Evolutionary conservation across 1,140 invertebrate genomes (phyloP).

Genomic region (Charaxes varanes): DNA sequence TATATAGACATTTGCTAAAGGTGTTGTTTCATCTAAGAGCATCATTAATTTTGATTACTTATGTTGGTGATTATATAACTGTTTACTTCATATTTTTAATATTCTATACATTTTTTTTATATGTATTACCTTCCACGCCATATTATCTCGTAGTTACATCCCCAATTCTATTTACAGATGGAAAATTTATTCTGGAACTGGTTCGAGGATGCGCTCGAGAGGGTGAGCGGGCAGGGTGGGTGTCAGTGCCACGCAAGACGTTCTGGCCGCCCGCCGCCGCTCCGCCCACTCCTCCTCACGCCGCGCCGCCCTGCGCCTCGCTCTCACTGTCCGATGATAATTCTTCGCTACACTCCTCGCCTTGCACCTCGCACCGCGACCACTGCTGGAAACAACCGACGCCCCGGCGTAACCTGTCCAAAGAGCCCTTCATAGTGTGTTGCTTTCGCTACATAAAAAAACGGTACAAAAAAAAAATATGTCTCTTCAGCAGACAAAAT

Average conservation of each 20-base stretch:
- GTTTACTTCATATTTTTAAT: too few species aligned
- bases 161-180: conserved; percentile 85
- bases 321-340: conserved; percentile 88
- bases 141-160: too few species aligned
- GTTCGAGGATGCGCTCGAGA: conserved; percentile 85
- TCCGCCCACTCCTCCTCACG: conserved; percentile 74
- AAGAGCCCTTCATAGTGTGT: too few species aligned
- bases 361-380: conserved; percentile 84
- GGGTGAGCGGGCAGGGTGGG: conserved; percentile 87
- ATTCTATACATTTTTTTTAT: too few species aligned
- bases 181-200: conserved; percentile 90
- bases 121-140: too few species aligned
- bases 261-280: conserved; percentile 85
- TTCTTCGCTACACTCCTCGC: conserved; percentile 90
- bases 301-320: conserved; percentile 57
- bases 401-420: conserved; percentile 82
- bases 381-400: conserved; percentile 89
- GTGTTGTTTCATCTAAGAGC: too few species aligned
- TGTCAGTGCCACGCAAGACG: conserved; percentile 89
- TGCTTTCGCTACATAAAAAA: too few species aligned
- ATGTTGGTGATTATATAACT: too few species aligned
- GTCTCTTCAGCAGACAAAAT: too few species aligned
- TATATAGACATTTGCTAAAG: too few species aligned
- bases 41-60: too few species aligned
- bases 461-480: too few species aligned